Evolutionary conservation across 2,113 vertebrate genomes (phyloP).

Genomic region (Dipodomys spectabilis): DNA sequence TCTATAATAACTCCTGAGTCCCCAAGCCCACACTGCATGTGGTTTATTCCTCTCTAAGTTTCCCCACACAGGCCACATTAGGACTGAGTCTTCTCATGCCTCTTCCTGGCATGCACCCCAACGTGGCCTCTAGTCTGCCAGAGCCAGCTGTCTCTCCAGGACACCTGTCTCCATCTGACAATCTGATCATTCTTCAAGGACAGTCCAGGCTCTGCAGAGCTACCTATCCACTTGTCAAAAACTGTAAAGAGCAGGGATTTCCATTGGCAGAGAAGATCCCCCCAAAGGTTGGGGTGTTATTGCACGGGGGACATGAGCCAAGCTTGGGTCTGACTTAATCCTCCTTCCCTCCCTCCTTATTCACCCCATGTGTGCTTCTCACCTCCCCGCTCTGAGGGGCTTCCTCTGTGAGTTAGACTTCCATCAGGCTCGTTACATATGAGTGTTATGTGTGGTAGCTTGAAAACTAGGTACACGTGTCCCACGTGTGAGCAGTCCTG

Average conservation of each 20-base stretch:
- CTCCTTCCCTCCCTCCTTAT: neutral
- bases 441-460: too few relatives aligned
- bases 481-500: neutral
- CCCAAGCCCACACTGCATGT: neutral
- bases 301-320: neutral
- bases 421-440: neutral
- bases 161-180: neutral
- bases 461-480: too few relatives aligned
- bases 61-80: neutral
- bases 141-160: neutral
- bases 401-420: too few relatives aligned
- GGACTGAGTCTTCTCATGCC: neutral
- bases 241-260: neutral
- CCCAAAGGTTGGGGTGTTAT: neutral
- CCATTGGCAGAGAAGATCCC: neutral
- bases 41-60: neutral
- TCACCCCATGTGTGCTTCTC: neutral
- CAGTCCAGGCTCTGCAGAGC: neutral
- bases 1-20: neutral
- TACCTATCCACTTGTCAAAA: constrained; percentile 3
- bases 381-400: too few relatives aligned
- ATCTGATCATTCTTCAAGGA: neutral
- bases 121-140: neutral
- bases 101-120: neutral
- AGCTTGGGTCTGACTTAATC: neutral